Base-by-base conservation (phyloP, 2,888 invertebrate species). In the Melitaea athalia region DNA sequence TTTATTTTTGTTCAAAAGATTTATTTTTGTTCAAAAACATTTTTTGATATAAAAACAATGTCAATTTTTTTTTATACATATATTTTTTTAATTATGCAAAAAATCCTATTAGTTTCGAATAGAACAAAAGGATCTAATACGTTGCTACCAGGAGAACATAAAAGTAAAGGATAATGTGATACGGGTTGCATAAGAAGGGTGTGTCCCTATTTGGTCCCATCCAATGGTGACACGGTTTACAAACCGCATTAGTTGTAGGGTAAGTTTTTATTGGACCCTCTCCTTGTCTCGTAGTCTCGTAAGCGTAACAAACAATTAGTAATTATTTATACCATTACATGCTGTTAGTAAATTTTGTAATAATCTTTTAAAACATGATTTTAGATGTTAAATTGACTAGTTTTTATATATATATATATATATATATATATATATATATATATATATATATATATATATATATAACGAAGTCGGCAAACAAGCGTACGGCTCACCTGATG, bases 61-160 rank as follows among this genome's bases (percentile, higher is more conserved):
- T n/a, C n/a, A n/a, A n/a, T n/a, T n/a, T n/a, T n/a, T n/a, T n/a
- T n/a, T n/a, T n/a, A n/a, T n/a, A n/a, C n/a, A n/a, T n/a, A n/a
- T n/a, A n/a, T n/a, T n/a, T 24, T 24, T 7, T 38, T 38, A 38
- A 3, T 7, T 38, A 38, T 38, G 38, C 5, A 38, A 38, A 24
- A 24, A 24, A 24, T 3, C 24, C 24, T 24, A 24, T 24, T 24
- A 24, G 24, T 24, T 24, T 47, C 38, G 55, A 66, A 64, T 55
- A 12, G 55, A 53, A 64, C 49, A 47, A 55, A 61, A 61, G 55
- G 49, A 52, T 50, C 64, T 55, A 52, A 43, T 33, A 42, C 33
- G 42, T n/a, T n/a, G 47, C 24, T 68, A 68, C 68, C 68, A 68
- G 64, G 68, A 55, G 3, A 64, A 49, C 64, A 68, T 68, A 61